Base-by-base conservation (phyloP, 2,888 invertebrate species). In the Calameuta idolon region DNA sequence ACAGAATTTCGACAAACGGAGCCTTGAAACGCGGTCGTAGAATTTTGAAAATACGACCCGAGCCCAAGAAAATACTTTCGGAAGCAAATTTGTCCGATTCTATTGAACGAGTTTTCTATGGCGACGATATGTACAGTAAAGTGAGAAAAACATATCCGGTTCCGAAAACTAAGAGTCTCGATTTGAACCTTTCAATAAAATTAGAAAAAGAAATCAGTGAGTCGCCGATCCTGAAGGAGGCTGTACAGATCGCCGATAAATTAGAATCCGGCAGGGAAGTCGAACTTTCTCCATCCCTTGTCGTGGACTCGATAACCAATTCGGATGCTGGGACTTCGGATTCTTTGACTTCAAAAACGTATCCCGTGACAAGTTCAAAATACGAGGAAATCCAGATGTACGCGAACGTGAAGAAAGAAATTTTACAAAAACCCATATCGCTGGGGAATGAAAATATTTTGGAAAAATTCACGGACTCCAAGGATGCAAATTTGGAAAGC, bases 21-120 rank as follows among this genome's bases (percentile, higher is more conserved):
- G 86, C 90, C 77, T 84, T 90, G 76, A 90, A 89, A 81, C 90
- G 90, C 73, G 90, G 90, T 69, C 89, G 90, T 79, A 89, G 89
- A 11, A 88, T 90, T 34, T 71, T 35, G 83, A 88, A 87, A 69
- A n/a, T 81, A 75, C 86, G 79, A 81, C 76, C 78, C 74, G 76
- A 40, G 31, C 35, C 40, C 15, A 73, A 55, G 34, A 79, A 74
- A 69, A 69, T 69, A 30, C 69, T 33, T 30, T 76, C 79, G 0
- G 76, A 76, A 73, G 33, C 37, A 3, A 74, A 79, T 73, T 76
- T 78, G n/a, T 75, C 23, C 75, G 34, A 76, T 68, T 15, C 33
- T 68, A 33, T 71, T 15, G 37, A 74, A 34, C 55, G 37, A 5
- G 34, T 34, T 68, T 23, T 30, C 12, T 35, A 76, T 1, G 34